Base-by-base conservation (phyloP, 2,113 vertebrate genomes). In the Balaenoptera acutorostrata region DNA sequence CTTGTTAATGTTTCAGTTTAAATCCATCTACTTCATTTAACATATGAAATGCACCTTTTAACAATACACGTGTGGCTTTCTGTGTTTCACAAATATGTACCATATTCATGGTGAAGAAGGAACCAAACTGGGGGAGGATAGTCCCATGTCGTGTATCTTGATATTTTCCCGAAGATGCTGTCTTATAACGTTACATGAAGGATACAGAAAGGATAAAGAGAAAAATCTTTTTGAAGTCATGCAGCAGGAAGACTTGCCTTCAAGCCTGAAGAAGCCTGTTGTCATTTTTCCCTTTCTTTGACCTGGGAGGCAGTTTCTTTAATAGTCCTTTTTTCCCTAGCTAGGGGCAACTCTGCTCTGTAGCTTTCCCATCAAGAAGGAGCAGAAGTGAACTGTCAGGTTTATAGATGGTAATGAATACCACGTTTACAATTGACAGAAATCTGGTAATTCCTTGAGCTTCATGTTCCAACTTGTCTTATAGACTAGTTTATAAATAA, bases 61-160 rank as follows among this genome's bases (percentile, higher is more conserved):
- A 86, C 61, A 88, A 63, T 92, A 25, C 33, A 86, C 87, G 33
- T 61, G 39, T 97, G 91, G 63, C 85, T 95, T 95, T 97, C 74
- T 97, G 63, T 98, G 87, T 97, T 97, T 97, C 29, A 93, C 92
- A 97, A 97, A 57, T 93, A 68, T 64, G 31, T 92, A 41, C 59
- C 85, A 11, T 96, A 75, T 89, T 94, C 80, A 68, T 78, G 90
- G 27, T 81, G 84, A 97, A 96, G 92, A 97, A 78, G 78, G 57
- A 88, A 72, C 27, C 41, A 86, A 4, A 92, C 33, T 94, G 83
- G 66, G 77, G 83, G 69, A 96, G 44, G 14, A 90, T 57, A 93
- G 91, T 41, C 81, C 92, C 39, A 13, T 92, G 64, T 80, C 92
- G 69, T 95, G 46, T 96, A n/a, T 96, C 90, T 96, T 94, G 66